Percentiles rank a stretch among this genome's conserved stretches.
Conservation (phyloP, 2,888 invertebrate species). For the Lithosia quadra region DNA sequence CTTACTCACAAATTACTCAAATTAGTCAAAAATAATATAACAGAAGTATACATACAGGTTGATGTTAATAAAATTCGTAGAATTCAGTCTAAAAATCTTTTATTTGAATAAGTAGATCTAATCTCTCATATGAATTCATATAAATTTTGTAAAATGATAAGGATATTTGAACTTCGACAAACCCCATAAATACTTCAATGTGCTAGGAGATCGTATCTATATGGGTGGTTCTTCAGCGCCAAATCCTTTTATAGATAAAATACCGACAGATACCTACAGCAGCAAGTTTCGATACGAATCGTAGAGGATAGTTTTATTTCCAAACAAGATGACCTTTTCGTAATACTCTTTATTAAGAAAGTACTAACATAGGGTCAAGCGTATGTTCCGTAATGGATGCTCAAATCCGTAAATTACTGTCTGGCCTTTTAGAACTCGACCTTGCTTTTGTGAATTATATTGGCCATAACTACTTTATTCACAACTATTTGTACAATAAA, state of each 20-base stretch:
- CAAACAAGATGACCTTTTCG: constrained; percentile 18
- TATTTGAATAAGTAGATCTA: neutral
- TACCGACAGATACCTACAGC: constrained; percentile 23
- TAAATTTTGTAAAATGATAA: neutral
- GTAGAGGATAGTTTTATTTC: constrained; percentile 10
- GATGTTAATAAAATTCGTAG: neutral
- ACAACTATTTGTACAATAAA: neutral
- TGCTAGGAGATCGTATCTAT: constrained; percentile 2
- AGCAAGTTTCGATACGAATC: constrained; percentile 12
- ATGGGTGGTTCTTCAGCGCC: constrained; percentile 23
- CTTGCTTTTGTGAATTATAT: neutral
- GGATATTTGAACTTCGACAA: neutral
- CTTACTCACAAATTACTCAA: no score
- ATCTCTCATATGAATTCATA: neutral
- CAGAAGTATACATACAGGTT: no score
- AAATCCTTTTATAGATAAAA: constrained; percentile 35
- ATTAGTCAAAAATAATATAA: no score
- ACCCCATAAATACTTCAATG: neutral
- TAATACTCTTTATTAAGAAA: constrained; percentile 12
- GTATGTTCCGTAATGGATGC: constrained; percentile 3
- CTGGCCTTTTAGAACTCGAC: neutral
- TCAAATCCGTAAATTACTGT: neutral
- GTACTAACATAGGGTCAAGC: constrained; percentile 1
- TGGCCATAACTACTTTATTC: neutral
- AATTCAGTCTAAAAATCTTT: no score